A percentile compares a stretch with the other conserved stretches of the same genome.
Conservation (phyloP, 2,888 invertebrate genomes). For the Stratiomys singularior region DNA sequence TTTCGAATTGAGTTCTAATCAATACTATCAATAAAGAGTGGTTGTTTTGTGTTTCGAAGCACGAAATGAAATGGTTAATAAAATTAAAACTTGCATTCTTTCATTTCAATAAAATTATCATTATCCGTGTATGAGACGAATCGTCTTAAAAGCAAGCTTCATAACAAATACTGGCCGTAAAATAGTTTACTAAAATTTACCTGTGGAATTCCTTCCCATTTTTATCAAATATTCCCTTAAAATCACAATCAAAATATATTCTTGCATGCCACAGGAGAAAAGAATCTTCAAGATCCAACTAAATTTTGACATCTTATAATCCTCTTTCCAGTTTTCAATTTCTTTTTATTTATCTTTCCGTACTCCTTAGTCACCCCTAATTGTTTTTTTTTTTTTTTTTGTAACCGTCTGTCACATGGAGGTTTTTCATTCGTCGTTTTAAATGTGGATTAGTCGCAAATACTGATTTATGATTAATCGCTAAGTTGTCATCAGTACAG, state of each 20-base stretch:
- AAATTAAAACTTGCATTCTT: no score
- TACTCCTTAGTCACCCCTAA: not conserved
- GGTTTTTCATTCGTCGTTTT: slow-evolving; percentile 33
- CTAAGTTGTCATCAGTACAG: slow-evolving; percentile 39
- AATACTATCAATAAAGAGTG: no score
- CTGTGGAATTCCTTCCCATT: no score
- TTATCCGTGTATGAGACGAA: no score
- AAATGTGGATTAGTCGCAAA: slow-evolving; percentile 43
- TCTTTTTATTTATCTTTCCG: not conserved
- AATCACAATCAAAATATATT: not conserved
- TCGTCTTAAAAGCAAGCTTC: no score
- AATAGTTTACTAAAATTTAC: no score
- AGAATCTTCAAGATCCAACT: not conserved
- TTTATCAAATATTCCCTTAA: no score
- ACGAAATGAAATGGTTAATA: no score
- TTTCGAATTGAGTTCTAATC: no score
- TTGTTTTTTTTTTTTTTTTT: not conserved
- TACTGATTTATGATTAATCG: slow-evolving; percentile 47
- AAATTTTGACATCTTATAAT: slow-evolving; percentile 14
- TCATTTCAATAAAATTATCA: no score
- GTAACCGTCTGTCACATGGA: not conserved
- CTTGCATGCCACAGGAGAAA: not conserved
- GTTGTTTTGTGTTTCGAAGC: no score
- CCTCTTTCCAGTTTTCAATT: not conserved
- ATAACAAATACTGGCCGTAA: no score